Percentiles rank a stretch among this genome's conserved stretches.
Conservation (phyloP, 2,797 vertebrate genomes). For the Anas bahamensis region DNA sequence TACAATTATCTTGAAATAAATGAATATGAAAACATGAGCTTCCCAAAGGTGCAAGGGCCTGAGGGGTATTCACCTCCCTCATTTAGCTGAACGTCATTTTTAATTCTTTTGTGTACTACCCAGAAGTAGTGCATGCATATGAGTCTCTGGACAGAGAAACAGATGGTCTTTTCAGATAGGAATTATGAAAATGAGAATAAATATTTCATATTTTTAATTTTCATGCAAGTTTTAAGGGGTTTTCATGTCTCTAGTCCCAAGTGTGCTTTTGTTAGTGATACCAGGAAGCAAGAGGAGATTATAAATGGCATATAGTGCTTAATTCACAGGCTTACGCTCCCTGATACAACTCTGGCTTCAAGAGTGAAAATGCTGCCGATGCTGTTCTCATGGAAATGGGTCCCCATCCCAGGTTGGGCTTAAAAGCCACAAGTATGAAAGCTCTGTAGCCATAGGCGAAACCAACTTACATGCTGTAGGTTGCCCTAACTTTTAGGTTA, state of each 20-base stretch:
- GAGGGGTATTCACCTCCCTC: background rate
- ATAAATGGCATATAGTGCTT: background rate
- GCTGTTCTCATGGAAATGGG: background rate
- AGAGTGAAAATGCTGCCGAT: background rate
- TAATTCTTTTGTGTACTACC: background rate
- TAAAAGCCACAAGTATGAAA: background rate
- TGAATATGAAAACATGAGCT: background rate
- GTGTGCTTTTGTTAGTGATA: background rate
- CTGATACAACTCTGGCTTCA: background rate
- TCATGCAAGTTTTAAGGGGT: background rate
- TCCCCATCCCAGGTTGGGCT: background rate
- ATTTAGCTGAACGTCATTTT: background rate
- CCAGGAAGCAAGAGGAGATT: background rate
- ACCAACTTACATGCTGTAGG: background rate
- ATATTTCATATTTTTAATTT: conserved; percentile 3
- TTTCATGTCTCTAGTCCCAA: background rate
- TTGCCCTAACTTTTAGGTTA: background rate
- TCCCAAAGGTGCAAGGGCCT: background rate
- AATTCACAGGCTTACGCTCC: background rate
- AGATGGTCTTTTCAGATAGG: conserved; percentile 25
- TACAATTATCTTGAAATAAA: background rate
- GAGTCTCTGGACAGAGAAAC: conserved; percentile 28
- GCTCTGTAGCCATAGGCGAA: background rate
- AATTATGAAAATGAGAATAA: conserved; percentile 45
- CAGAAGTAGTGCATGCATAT: background rate